Evolutionary conservation across 2,797 vertebrate genomes (phyloP), one percentile per base, ranked within the genome.

Genomic region (Poeciliopsis gracilis): DNA sequence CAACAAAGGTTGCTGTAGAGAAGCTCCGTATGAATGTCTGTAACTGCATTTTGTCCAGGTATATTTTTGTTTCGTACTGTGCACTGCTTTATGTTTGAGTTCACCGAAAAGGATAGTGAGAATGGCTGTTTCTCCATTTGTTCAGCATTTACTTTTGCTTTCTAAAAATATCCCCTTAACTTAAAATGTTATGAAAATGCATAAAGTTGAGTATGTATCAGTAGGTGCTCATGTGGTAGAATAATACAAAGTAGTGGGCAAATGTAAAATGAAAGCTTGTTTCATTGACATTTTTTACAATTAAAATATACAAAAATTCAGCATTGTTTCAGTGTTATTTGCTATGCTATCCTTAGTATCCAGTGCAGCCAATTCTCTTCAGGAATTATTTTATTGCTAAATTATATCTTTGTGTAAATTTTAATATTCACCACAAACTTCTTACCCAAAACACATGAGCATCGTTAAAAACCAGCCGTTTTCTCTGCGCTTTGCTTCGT

Each of bases 1-100:
- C 81, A 77, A 89, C 82, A 53, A 72, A 84, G 86, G 90, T 90
- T 89, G 86, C 88, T 88, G 85, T 73, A 43, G 84, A 90, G 87
- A 80, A 85, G 79, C 66, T 16, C 18, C 28, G 45, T 72, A 38
- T 10, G 6, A n/a, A 38, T n/a, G 30, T 67, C 36, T 75, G 3
- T 85, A 76, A 15, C 47, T 55, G n/a, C 28, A 1, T 70, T 41
- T 47, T 59, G 66, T 70, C 41, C 41, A n/a, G 23, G 25, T 25
- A n/a, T 5, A 45, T 25, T 43, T 36, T n/a, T 66, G 28, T 81
- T 82, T 61, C 10, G 30, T 49, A 61, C 20, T 3, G n/a, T 28
- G 33, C 45, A 6, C 57, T 28, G 55, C 43, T 20, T 72, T 30
- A 53, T 45, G n/a, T 75, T 61, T 28, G 10, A 11, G 70, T 87